Percentiles rank a stretch among this genome's conserved stretches.
phyloP scores from a whole-genome alignment of 1,140 invertebrate species.

The Hermetia illucens region DNA sequence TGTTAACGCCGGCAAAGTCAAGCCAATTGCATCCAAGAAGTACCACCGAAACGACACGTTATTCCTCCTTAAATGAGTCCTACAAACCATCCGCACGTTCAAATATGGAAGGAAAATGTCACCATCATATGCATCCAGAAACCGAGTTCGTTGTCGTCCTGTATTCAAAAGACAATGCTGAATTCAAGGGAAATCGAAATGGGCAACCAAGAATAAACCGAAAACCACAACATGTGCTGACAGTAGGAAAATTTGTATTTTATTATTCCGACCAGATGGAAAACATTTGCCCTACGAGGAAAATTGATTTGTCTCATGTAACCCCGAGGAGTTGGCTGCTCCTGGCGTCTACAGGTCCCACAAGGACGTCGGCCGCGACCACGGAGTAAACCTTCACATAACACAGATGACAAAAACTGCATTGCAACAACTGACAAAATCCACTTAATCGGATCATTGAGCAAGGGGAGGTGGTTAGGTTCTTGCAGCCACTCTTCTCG shows the following conservation, averaged over 20 bases:
- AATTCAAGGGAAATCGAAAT: neutral
- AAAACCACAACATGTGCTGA: conserved; percentile 1
- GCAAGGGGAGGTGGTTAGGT: no score
- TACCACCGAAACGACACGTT: neutral
- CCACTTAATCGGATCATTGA: no score
- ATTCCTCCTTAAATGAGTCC: neutral
- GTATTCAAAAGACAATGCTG: no score
- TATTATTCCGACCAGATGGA: neutral
- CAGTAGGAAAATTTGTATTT: neutral
- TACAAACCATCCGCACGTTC: neutral
- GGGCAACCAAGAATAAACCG: neutral
- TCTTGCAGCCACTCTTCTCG: no score
- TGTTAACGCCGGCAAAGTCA: neutral
- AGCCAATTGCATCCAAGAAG: neutral
- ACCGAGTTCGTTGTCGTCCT: no score
- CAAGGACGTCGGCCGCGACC: no score
- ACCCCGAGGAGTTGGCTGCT: neutral
- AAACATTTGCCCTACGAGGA: neutral
- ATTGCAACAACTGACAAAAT: neutral
- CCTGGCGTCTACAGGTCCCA: no score
- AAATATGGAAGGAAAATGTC: no score
- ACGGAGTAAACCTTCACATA: neutral
- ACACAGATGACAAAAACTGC: neutral
- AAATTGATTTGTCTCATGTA: neutral
- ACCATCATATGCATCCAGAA: no score